Percentiles rank a stretch among this genome's conserved stretches.
Evolutionary conservation across 2,797 vertebrate species (phyloP).

Genomic region (Tragopan temminckii): DNA sequence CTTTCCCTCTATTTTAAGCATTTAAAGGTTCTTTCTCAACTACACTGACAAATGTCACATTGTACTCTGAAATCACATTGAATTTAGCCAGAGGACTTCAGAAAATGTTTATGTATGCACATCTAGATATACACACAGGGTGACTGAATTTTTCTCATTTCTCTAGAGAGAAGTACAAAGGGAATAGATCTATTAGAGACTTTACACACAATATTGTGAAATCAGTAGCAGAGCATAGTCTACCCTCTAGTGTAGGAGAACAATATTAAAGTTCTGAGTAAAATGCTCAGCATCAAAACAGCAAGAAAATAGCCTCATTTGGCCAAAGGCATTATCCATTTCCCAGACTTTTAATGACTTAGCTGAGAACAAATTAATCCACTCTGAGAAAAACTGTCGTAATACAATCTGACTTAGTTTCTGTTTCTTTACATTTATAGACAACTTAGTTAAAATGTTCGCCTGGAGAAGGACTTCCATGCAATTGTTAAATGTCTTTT

Average conservation of each 20-base stretch:
- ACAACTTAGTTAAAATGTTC: background rate
- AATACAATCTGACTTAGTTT: background rate
- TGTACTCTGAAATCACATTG: background rate
- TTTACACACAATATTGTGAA: background rate
- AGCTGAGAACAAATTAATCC: background rate
- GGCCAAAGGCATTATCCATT: background rate
- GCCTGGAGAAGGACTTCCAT: background rate
- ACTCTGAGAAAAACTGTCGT: background rate
- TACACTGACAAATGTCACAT: background rate
- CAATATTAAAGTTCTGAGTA: background rate
- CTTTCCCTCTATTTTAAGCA: background rate
- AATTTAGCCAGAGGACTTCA: background rate
- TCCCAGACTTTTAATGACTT: background rate
- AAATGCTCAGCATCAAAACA: background rate
- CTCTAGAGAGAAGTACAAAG: background rate
- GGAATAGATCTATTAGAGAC: background rate
- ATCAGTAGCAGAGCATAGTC: background rate
- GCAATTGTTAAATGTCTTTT: background rate
- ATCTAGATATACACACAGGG: background rate
- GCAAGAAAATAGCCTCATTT: background rate
- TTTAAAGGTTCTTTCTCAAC: slow-evolving; percentile 6
- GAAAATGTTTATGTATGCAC: background rate
- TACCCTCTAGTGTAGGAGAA: background rate
- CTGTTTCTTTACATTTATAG: background rate
- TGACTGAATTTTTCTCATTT: background rate